These are phyloP conservation scores for Ursus arctos DNA, from an alignment of 2,113 vertebrate genomes.

Conservation along the genomic window DNA sequence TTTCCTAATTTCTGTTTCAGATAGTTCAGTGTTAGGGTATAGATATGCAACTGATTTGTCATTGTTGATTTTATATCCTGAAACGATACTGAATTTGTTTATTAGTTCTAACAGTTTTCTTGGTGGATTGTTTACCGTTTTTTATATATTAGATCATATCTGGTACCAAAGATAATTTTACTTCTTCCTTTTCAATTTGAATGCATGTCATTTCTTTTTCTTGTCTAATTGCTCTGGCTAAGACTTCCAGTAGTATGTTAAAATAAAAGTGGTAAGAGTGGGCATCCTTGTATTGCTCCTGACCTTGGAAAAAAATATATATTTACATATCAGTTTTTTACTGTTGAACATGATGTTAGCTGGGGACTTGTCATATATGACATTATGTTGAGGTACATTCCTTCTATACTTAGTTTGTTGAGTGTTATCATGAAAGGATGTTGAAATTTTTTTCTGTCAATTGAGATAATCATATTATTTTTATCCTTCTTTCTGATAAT, in stretches of 20 bases:
- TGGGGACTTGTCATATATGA: not conserved
- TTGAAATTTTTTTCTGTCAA: not conserved
- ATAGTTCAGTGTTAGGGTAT: not conserved
- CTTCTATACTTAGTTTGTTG: not conserved
- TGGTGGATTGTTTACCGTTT: not conserved
- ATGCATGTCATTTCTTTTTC: not conserved
- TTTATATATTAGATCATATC: not conserved
- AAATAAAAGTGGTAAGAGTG: not conserved
- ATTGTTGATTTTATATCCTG: not conserved
- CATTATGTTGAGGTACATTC: not conserved
- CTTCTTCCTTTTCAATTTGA: not conserved
- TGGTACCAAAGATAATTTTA: not conserved
- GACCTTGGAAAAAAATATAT: not conserved
- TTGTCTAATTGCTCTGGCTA: not conserved
- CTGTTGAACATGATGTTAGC: not conserved
- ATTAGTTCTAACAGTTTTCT: not conserved
- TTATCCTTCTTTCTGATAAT: not conserved
- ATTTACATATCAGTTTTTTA: not conserved
- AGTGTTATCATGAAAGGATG: not conserved
- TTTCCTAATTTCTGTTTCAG: not conserved
- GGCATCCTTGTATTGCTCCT: not conserved
- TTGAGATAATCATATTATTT: not conserved
- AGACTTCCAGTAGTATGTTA: not conserved
- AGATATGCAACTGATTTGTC: not conserved
- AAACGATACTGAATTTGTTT: not conserved